Percentiles rank a stretch among this genome's conserved stretches.
Evolutionary conservation across 2,888 invertebrate genomes (phyloP).

Genomic region (Volucella inflata): DNA sequence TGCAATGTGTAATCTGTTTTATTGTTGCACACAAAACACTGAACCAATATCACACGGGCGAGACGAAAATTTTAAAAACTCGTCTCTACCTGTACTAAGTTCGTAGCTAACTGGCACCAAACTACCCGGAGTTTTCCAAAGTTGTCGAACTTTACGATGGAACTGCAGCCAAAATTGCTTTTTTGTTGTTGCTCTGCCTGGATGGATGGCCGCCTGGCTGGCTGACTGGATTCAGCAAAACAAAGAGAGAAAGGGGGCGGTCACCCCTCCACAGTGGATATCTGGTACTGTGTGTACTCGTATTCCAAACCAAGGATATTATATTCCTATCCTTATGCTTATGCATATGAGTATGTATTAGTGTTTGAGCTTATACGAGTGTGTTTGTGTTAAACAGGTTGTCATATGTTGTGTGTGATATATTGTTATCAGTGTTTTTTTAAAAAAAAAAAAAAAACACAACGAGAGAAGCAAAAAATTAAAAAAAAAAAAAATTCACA

Average conservation of each 20-base stretch:
- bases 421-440: constrained; percentile 62
- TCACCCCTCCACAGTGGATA: constrained; percentile 74
- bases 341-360: constrained; percentile 13
- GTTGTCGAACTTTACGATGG: constrained; percentile 84
- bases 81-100: constrained; percentile 85
- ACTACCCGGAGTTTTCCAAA: constrained; percentile 84
- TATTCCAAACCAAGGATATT: constrained; percentile 30
- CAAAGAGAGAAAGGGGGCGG: constrained; percentile 77
- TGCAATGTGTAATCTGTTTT: constrained; percentile 71
- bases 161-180: constrained; percentile 81
- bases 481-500: constrained; percentile 43
- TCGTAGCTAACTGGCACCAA: constrained; percentile 84
- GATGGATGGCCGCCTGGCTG: constrained; percentile 71
- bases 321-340: too few relatives aligned
- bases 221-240: constrained; percentile 47
- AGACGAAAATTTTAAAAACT: constrained; percentile 82
- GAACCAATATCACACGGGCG: constrained; percentile 78
- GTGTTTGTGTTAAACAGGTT: constrained; percentile 62
- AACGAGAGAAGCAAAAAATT: constrained; percentile 2
- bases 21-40: constrained; percentile 72
- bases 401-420: constrained; percentile 74
- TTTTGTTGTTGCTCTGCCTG: constrained; percentile 70
- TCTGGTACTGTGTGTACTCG: constrained; percentile 57
- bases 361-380: constrained; percentile 23
- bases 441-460: constrained; percentile 37